A percentile compares a stretch with the other conserved stretches of the same genome.
phyloP scores from a whole-genome alignment of 2,797 vertebrate species.

The Neosilurus mollespiculum region DNA sequence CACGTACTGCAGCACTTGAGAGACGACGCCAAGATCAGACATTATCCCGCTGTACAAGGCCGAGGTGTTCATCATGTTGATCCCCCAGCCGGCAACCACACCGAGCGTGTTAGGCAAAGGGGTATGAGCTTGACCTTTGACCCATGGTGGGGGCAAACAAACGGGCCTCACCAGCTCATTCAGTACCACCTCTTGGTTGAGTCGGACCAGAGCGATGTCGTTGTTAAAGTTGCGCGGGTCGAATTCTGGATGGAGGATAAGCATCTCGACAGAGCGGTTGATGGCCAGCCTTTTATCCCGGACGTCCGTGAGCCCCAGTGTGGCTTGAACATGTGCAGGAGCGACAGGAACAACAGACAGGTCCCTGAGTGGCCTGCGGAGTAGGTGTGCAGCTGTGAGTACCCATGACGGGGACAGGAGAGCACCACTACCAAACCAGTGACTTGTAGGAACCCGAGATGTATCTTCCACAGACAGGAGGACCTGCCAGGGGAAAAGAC shows the following conservation, averaged over 20 bases:
- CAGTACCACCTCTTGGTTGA: slow-evolving; percentile 76
- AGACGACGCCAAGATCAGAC: slow-evolving; percentile 73
- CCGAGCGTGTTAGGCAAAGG: slow-evolving; percentile 83
- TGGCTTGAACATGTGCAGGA: slow-evolving; percentile 81
- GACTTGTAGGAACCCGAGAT: slow-evolving; percentile 86
- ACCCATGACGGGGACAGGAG: slow-evolving; percentile 88
- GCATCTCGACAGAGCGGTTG: slow-evolving; percentile 75
- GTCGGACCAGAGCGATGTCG: slow-evolving; percentile 88
- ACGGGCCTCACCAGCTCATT: slow-evolving; percentile 76
- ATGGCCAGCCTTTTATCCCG: slow-evolving; percentile 73
- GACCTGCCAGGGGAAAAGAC: slow-evolving; percentile 94
- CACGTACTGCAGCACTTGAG: slow-evolving; percentile 87
- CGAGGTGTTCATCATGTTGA: slow-evolving; percentile 82
- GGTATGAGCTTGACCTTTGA: slow-evolving; percentile 63
- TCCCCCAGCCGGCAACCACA: slow-evolving; percentile 93
- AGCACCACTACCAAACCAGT: slow-evolving; percentile 92
- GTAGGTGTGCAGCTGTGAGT: slow-evolving; percentile 89
- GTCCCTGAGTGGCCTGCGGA: slow-evolving; percentile 88
- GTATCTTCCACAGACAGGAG: slow-evolving; percentile 88
- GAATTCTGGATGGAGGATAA: slow-evolving; percentile 88
- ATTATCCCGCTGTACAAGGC: slow-evolving; percentile 68
- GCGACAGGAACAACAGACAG: slow-evolving; percentile 81
- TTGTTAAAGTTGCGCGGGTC: slow-evolving; percentile 91
- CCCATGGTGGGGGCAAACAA: slow-evolving; percentile 79
- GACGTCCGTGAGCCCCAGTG: slow-evolving; percentile 81